These are phyloP conservation scores for Nasonia oneida DNA, from an alignment of 2,888 invertebrate species.

Conservation along the genomic window DNA sequence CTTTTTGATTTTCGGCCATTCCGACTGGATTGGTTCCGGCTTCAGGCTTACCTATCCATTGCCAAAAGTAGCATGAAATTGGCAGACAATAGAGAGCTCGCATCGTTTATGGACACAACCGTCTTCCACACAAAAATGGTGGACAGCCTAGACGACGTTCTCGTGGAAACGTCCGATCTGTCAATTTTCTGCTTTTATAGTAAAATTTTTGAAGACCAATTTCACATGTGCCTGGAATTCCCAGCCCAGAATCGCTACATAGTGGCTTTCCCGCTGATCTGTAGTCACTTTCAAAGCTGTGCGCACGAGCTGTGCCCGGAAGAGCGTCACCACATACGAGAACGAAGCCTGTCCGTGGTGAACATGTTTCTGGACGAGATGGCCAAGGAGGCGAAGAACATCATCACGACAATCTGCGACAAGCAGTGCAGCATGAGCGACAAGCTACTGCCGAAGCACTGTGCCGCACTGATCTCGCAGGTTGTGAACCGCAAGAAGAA, in stretches of 20 bases:
- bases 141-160: slow-evolving; percentile 97
- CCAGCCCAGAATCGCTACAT: slow-evolving; percentile 99
- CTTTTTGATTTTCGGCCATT: slow-evolving; percentile 97
- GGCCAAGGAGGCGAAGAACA: slow-evolving; percentile 99
- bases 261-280: slow-evolving; percentile 98
- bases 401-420: slow-evolving; percentile 98
- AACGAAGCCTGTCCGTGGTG: slow-evolving; percentile 96
- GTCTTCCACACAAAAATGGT: slow-evolving; percentile 99
- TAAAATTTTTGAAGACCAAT: slow-evolving; percentile 98
- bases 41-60: slow-evolving; percentile 96
- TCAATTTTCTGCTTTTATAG: slow-evolving; percentile 99
- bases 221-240: slow-evolving; percentile 99
- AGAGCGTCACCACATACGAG: slow-evolving; percentile 97
- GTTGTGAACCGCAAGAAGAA: slow-evolving; percentile 94
- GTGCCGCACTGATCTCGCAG: slow-evolving; percentile 93
- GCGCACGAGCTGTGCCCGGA: slow-evolving; percentile 99
- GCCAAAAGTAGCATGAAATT: slow-evolving; percentile 89
- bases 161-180: slow-evolving; percentile 97
- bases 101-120: slow-evolving; percentile 95
- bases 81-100: slow-evolving; percentile 91
- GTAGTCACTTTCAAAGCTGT: slow-evolving; percentile 98
- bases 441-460: slow-evolving; percentile 96
- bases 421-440: slow-evolving; percentile 99
- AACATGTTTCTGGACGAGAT: slow-evolving; percentile 99
- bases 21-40: slow-evolving; percentile 97